Percentiles rank a stretch among this genome's conserved stretches.
These are phyloP conservation scores for Theropithecus gelada DNA, from an alignment of 2,113 vertebrate genomes.

Conservation along the genomic window DNA sequence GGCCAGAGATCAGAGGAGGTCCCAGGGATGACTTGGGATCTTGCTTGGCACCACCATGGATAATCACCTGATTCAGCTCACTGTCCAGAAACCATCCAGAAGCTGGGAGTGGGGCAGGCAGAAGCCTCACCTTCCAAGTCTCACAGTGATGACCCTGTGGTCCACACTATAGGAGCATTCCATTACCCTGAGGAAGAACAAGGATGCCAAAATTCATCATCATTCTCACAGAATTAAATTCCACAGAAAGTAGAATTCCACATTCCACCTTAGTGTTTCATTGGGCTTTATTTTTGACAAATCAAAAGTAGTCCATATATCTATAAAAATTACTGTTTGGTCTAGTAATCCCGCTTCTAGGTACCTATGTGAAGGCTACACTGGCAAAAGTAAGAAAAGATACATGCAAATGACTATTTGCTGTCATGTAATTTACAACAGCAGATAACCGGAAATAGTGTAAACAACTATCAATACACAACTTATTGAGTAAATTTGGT, in stretches of 20 bases:
- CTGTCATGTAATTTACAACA: neutral
- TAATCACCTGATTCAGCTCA: slow-evolving; percentile 45
- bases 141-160: neutral
- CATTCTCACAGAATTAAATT: neutral
- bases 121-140: neutral
- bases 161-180: neutral
- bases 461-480: neutral
- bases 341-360: neutral
- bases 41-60: slow-evolving; percentile 29
- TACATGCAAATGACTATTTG: neutral
- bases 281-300: neutral
- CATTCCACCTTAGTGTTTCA: neutral
- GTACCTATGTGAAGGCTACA: neutral
- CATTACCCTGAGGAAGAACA: neutral
- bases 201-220: neutral
- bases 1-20: slow-evolving; percentile 47
- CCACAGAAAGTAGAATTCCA: neutral
- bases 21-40: neutral
- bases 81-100: slow-evolving; percentile 21
- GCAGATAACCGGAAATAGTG: neutral
- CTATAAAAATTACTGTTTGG: neutral
- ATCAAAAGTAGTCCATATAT: neutral
- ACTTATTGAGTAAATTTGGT: neutral
- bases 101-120: neutral
- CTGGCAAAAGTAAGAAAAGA: neutral